Base-by-base conservation (phyloP, 2,797 vertebrate genomes). In the Chelonia mydas region DNA sequence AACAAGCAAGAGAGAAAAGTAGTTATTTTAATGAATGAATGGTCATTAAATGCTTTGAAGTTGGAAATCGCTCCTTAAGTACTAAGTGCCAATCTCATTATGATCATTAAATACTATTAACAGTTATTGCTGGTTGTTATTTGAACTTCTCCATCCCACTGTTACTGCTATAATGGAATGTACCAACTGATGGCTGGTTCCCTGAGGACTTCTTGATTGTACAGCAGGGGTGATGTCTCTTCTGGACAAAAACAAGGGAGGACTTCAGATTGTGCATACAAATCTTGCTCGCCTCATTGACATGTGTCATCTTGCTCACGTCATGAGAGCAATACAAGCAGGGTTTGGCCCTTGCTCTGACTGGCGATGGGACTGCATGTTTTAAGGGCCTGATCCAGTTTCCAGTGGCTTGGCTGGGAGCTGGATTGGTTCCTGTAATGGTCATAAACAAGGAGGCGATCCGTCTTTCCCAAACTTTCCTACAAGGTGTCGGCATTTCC, bases 391-490 rank as follows among this genome's bases (percentile, higher is more conserved):
- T 27, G 41, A 76, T 47, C 13, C 31, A 90, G 33, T 49, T 86
- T 54, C 65, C 33, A 51, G 2, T 86, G 86, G 54, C 2, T 6
- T 81, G 74, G 81, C 28, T 6, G 53, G 33, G 19, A 87, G 5
- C 61, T 92, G 37, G 37, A 7, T 61, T 86, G 5, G 0, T 91
- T 96, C 13, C 57, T 59, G 8, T 61, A 33, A 16, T 61, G 59
- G 59, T n/a, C 16, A n/a, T 65, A 37, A 37, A 21, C n/a, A 41
- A 37, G 65, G n/a, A 68, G n/a, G n/a, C 7, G 9, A 68, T 23
- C 9, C 3, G 19, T 37, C 1, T 8, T 1, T 41, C 37, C 41
- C 10, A 0, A 55, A 17, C 5, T 65, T 37, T 57, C 1, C 3
- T 27, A 10, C 19, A 13, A 72, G 11, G 72, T 86, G 23, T 72